These are phyloP conservation scores for Hipposideros armiger DNA, from an alignment of 2,113 vertebrate species.

Conservation along the genomic window DNA sequence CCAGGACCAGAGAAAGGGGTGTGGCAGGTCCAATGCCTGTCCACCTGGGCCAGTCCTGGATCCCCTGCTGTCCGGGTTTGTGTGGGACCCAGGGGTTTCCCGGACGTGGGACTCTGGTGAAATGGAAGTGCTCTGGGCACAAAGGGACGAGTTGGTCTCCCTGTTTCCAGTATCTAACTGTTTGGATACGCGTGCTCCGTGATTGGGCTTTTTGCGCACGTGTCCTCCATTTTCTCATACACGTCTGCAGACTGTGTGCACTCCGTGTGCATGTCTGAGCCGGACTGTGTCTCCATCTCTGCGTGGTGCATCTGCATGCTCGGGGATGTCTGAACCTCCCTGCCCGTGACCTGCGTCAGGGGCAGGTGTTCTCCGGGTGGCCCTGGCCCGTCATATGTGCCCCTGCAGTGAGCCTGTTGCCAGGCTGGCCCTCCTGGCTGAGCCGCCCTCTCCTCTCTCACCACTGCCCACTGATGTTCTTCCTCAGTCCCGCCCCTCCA, in stretches of 20 bases:
- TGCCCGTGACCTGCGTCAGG: not conserved
- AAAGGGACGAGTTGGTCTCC: accelerated
- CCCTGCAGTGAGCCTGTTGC: not conserved
- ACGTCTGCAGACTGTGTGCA: no score
- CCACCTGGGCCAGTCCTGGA: not conserved
- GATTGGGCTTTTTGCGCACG: accelerated
- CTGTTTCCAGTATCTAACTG: accelerated
- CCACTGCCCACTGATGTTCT: accelerated
- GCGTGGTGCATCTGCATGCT: accelerated
- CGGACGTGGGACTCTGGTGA: not conserved
- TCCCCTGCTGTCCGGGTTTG: not conserved
- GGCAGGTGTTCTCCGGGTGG: not conserved
- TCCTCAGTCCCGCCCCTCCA: not conserved
- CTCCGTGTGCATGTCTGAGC: no score
- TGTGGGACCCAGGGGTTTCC: not conserved
- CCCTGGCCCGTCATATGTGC: not conserved
- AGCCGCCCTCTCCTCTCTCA: not conserved
- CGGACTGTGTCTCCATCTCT: not conserved
- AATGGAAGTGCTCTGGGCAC: not conserved
- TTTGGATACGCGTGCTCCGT: accelerated
- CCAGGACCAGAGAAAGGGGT: not conserved
- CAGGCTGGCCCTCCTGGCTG: not conserved
- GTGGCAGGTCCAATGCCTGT: not conserved
- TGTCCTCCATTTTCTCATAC: not conserved
- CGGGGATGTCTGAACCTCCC: not conserved